Evolutionary conservation across 2,113 vertebrate genomes (phyloP).

Genomic region (Ginglymostoma cirratum): DNA sequence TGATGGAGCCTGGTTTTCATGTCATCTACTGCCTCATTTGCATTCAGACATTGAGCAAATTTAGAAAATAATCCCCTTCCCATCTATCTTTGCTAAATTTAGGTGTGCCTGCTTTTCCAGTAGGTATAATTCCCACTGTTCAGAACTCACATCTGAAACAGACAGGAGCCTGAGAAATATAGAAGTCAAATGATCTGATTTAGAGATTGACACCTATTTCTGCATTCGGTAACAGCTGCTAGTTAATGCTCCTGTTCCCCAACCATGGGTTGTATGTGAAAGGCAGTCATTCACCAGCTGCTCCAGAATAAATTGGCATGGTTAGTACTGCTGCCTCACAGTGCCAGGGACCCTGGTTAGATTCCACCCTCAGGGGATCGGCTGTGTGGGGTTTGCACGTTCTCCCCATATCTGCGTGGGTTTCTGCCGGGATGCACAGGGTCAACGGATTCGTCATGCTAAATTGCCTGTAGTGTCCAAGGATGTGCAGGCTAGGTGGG

Average conservation of each 20-base stretch:
- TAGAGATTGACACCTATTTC: not conserved
- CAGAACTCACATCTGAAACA: not conserved
- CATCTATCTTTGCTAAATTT: not conserved
- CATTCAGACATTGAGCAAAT: not conserved
- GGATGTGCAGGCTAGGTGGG: too few species aligned
- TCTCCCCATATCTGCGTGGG: too few species aligned
- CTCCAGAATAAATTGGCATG: not conserved
- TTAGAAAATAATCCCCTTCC: not conserved
- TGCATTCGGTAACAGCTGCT: not conserved
- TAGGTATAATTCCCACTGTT: not conserved
- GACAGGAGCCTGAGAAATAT: not conserved
- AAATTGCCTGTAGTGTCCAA: too few species aligned
- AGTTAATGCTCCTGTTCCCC: not conserved
- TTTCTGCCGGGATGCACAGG: too few species aligned
- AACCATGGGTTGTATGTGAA: not conserved
- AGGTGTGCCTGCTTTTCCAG: not conserved
- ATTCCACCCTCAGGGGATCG: too few species aligned
- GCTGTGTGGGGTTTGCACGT: too few species aligned
- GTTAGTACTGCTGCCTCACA: too few species aligned
- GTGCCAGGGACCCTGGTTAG: too few species aligned
- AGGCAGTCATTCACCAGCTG: not conserved
- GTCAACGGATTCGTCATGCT: too few species aligned
- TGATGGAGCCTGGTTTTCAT: not conserved
- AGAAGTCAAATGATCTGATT: not conserved
- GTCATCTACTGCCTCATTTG: not conserved